Conservation (phyloP, 1,140 invertebrate species). For the Brachionus calyciflorus region DNA sequence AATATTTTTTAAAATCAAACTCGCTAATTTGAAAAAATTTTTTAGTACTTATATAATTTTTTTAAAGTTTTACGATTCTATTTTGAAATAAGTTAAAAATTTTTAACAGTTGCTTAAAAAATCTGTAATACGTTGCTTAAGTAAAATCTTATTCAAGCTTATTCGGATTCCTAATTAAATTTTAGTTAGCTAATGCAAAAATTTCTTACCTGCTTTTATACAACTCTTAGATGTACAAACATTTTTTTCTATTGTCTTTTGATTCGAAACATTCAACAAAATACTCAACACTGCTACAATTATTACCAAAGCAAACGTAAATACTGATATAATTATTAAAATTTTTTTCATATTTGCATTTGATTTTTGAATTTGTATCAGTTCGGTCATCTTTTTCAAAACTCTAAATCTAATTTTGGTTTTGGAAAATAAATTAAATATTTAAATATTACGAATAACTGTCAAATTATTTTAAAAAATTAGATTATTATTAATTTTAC, state of each 20-base stretch:
- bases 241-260: neutral
- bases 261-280: neutral
- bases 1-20: conserved; percentile 29
- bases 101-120: too few relatives aligned
- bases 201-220: neutral
- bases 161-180: neutral
- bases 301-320: neutral
- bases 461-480: too few relatives aligned
- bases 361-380: conserved; percentile 3
- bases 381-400: conserved; percentile 10
- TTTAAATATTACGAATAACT: too few relatives aligned
- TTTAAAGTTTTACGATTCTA: too few relatives aligned
- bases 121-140: too few relatives aligned
- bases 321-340: neutral
- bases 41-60: too few relatives aligned
- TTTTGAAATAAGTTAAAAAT: too few relatives aligned
- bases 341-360: conserved; percentile 34
- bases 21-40: too few relatives aligned
- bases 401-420: neutral
- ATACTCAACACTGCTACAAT: neutral
- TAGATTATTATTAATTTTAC: too few relatives aligned
- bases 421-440: neutral
- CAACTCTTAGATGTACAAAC: conserved; percentile 22
- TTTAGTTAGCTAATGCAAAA: too few relatives aligned
- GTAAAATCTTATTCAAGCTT: too few relatives aligned